A percentile compares a stretch with the other conserved stretches of the same genome.
These are phyloP conservation scores for Rallus crepitans DNA, from an alignment of 2,797 vertebrate species.

Conservation along the genomic window DNA sequence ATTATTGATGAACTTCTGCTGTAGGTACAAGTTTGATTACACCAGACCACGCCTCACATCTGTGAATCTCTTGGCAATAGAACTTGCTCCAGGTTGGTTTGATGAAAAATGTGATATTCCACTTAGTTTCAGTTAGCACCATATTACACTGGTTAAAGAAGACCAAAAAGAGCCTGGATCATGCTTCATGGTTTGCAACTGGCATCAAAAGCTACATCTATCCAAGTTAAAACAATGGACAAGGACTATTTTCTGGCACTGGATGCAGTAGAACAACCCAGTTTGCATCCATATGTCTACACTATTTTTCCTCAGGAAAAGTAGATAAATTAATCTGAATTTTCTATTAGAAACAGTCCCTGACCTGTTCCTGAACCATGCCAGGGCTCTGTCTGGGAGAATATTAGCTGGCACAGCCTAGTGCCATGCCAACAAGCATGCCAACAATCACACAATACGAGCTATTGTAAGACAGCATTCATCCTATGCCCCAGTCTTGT, in stretches of 20 bases:
- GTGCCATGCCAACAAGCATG: background rate
- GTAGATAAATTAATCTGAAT: background rate
- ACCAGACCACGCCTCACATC: background rate
- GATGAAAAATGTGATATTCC: background rate
- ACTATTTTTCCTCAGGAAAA: background rate
- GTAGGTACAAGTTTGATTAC: background rate
- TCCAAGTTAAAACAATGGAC: background rate
- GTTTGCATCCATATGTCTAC: background rate
- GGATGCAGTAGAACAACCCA: background rate
- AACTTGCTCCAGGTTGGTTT: background rate
- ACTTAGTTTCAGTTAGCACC: background rate
- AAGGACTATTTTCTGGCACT: background rate
- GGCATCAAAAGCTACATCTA: background rate
- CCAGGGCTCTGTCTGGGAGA: background rate
- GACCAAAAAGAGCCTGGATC: background rate
- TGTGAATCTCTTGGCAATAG: background rate
- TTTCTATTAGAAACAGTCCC: background rate
- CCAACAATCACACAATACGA: background rate
- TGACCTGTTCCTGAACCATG: slow-evolving; percentile 28
- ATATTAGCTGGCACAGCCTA: background rate
- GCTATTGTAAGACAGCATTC: background rate
- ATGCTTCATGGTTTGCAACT: background rate
- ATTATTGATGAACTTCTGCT: background rate
- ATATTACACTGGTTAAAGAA: background rate
- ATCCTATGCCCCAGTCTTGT: background rate